phyloP scores from a whole-genome alignment of 2,888 invertebrate species.

The Tetranychus piercei region DNA sequence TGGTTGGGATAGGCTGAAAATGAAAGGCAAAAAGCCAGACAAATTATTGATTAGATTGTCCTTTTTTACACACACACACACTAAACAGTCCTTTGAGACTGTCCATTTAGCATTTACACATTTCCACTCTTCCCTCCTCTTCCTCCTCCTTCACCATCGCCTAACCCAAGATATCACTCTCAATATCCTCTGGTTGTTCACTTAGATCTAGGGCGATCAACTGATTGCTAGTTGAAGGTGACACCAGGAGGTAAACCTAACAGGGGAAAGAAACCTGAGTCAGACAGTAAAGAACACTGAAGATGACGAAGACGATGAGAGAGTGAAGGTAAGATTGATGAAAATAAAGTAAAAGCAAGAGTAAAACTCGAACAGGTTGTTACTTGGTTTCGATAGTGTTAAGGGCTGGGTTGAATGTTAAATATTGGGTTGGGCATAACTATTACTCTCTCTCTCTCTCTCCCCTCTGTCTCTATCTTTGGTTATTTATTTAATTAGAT shows the following conservation, averaged over 20 bases:
- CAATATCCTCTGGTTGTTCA: neutral
- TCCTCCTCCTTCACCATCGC: neutral
- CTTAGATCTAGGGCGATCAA: neutral
- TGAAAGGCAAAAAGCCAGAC: neutral
- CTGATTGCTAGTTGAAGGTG: neutral
- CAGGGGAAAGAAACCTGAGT: neutral
- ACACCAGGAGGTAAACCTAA: neutral
- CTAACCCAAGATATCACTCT: neutral
- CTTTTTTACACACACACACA: neutral
- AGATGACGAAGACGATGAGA: neutral
- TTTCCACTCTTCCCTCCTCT: neutral
- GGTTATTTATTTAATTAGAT: neutral
- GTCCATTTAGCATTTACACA: neutral
- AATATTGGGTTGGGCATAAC: neutral
- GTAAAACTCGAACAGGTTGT: conserved; percentile 1
- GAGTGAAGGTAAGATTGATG: neutral
- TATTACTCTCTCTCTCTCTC: too few species aligned
- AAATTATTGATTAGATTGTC: conserved; percentile 4
- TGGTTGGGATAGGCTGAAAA: too few species aligned
- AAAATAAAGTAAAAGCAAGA: neutral
- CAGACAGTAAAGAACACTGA: neutral
- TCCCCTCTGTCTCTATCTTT: neutral
- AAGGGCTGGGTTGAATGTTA: neutral
- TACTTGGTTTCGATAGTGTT: neutral
- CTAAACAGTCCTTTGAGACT: neutral